A percentile compares a stretch with the other conserved stretches of the same genome.
These are phyloP conservation scores for Hippolais icterina DNA, from an alignment of 2,113 vertebrate genomes.

Conservation along the genomic window DNA sequence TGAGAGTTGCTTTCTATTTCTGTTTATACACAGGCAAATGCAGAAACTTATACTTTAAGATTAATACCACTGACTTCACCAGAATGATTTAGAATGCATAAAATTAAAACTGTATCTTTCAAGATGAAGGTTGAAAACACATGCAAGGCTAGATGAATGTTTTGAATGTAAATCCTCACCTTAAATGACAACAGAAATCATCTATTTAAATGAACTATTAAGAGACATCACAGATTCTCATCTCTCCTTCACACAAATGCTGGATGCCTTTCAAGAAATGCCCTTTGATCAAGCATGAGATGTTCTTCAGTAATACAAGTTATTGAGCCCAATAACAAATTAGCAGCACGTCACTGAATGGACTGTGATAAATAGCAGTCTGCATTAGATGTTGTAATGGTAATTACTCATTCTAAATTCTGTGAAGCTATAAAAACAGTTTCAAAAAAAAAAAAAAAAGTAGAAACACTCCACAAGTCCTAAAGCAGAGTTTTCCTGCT, in stretches of 20 bases:
- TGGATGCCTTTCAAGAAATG: constrained; percentile 46
- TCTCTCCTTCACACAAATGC: neutral
- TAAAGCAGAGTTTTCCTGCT: neutral
- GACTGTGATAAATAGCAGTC: constrained; percentile 9
- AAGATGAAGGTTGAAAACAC: neutral
- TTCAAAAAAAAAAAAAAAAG: neutral
- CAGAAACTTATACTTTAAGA: neutral
- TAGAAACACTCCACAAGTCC: neutral
- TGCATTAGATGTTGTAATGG: neutral
- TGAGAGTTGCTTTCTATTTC: neutral
- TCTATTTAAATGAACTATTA: neutral
- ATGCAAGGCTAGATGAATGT: neutral
- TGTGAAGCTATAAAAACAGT: neutral
- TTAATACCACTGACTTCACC: neutral
- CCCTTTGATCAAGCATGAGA: constrained; percentile 16
- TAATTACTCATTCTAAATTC: constrained; percentile 12
- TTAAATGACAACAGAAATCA: neutral
- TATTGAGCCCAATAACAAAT: constrained; percentile 9
- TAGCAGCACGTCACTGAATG: neutral
- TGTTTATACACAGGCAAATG: neutral
- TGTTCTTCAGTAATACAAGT: constrained; percentile 14
- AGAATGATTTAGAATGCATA: neutral
- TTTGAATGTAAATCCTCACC: neutral
- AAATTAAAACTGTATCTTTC: neutral
- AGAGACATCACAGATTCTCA: neutral